Evolutionary conservation across 2,888 invertebrate species (phyloP).

Genomic region (Ernsta delagoae): DNA sequence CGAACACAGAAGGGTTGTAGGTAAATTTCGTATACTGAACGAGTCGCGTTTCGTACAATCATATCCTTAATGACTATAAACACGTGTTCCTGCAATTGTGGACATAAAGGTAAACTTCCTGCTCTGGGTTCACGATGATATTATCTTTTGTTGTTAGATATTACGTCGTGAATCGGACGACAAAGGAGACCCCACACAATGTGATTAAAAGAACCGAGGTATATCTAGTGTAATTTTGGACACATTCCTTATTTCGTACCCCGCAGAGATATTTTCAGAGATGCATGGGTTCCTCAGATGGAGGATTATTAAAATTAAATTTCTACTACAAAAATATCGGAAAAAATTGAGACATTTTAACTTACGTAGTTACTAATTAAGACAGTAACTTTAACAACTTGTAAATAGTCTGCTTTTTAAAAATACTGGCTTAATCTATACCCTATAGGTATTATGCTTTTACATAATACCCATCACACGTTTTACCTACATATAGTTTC

Average conservation of each 20-base stretch:
- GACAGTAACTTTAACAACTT: too few relatives aligned
- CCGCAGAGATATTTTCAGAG: slow-evolving; percentile 43
- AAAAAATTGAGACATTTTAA: neutral
- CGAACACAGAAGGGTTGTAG: slow-evolving; percentile 31
- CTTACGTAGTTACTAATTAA: too few relatives aligned
- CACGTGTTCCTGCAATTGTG: slow-evolving; percentile 44
- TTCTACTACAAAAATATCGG: neutral
- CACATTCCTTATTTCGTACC: slow-evolving; percentile 53
- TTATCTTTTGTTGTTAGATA: slow-evolving; percentile 62
- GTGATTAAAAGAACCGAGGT: slow-evolving; percentile 60
- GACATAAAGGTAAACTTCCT: slow-evolving; percentile 53
- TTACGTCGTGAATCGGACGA: slow-evolving; percentile 54
- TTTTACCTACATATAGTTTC: too few relatives aligned
- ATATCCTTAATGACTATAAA: slow-evolving; percentile 39
- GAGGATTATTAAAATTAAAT: slow-evolving; percentile 10
- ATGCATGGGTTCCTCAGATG: neutral
- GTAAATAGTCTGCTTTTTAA: too few relatives aligned
- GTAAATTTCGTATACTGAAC: slow-evolving; percentile 32
- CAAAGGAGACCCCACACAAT: slow-evolving; percentile 60
- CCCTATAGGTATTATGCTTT: too few relatives aligned
- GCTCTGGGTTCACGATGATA: slow-evolving; percentile 47
- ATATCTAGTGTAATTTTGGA: slow-evolving; percentile 62
- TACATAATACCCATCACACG: too few relatives aligned
- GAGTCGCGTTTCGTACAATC: slow-evolving; percentile 37
- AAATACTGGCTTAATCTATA: too few relatives aligned